Base-by-base conservation (phyloP, 2,797 vertebrate species). In the Pogonophryne albipinna region DNA sequence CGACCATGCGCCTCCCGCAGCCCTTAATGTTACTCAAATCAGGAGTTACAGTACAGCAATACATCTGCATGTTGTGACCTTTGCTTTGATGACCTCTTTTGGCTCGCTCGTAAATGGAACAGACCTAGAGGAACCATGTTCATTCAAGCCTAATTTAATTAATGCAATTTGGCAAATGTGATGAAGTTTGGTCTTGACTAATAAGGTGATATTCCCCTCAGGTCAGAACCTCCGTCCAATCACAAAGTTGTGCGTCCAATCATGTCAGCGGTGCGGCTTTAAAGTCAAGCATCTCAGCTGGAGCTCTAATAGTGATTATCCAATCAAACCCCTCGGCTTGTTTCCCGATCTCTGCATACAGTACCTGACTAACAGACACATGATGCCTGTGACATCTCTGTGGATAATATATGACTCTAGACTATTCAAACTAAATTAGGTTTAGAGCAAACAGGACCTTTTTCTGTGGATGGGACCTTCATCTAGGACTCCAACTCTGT, bases 221-320 rank as follows among this genome's bases (percentile, higher is more conserved):
- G 23, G 49, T 27, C 19, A 0, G n/a, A 19, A 38, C 56, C 67
- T 76, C 65, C 17, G 44, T 69, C 69, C 59, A 62, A 45, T 67
- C 55, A 10, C 7, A 6, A 9, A 13, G 70, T 65, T 38, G 67
- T 50, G 78, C 61, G 75, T 86, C 77, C 80, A 60, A 53, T 87
- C 57, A 41, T 41, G 47, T 76, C 49, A 68, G 51, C 38, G 9
- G 38, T 45, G 61, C 41, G 3, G 44, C 71, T 23, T 65, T 71
- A 59, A 57, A 79, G 72, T 84, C 80, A 88, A 87, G 0, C 49
- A 19, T 60, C 67, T 80, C 64, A 55, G 47, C 81, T 14, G 76
- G 51, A 88, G 57, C 87, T 71, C 73, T 85, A 77, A 87, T 62
- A 78, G 71, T 79, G 72, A 42, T 84, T 74, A 76, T 85, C 78